Base-by-base conservation (phyloP, 2,888 invertebrate species). In the Charanyca ferruginea region DNA sequence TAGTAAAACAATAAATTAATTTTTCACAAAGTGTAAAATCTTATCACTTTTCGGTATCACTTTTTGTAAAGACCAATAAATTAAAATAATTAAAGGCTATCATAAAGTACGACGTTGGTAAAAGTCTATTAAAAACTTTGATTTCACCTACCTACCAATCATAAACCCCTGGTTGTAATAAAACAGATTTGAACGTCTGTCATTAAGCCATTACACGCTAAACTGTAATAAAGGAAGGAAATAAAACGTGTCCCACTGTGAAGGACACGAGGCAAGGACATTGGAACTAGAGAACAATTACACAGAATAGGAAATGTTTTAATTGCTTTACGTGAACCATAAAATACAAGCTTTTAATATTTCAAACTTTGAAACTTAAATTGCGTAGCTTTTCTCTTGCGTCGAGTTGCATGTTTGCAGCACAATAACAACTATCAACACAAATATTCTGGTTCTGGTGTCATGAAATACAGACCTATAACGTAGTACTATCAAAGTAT, bases 161-260 rank as follows among this genome's bases (percentile, higher is more conserved):
- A 53, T 58, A 70, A 65, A 73, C 42, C 57, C 52, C 38, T 66
- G 45, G 51, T 20, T 5, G 55, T 44, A 65, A 73, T 73, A 70
- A 73, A 70, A 70, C 54, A 51, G 66, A 45, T 65, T 73, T 73
- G 25, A 73, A 20, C 25, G 51, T 25, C 51, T 8, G 45, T 66
- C 55, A 73, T 66, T 52, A 73, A 73, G 66, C 55, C 51, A 66
- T 71, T 71, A 71, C 25, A 49, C 47, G 59, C 52, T 38, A 49
- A 73, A 73, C 53, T 49, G 67, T 73, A 58, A 53, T 71, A 49
- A 66, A 73, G 18, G 16, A 32, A 42, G 42, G 53, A 13, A 53
- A 66, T 73, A 58, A 48, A 73, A 58, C 16, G 28, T 41, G 7
- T 35, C 35, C 20, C 1, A 4, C 13, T 49, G 18, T 49, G 53